These are phyloP conservation scores for Noctua janthina DNA, from an alignment of 2,888 invertebrate genomes.

Conservation along the genomic window DNA sequence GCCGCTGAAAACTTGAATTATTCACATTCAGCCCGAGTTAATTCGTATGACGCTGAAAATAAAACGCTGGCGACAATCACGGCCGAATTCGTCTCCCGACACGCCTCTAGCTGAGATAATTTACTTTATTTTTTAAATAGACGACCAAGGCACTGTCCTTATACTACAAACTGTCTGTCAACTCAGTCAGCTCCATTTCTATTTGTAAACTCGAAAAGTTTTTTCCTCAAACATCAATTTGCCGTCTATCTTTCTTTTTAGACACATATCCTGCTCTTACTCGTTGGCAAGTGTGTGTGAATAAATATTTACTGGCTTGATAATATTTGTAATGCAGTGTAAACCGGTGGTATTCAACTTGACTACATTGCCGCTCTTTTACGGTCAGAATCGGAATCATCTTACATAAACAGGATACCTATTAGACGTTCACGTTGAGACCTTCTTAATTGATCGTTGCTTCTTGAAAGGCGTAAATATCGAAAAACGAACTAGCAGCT, in stretches of 20 bases:
- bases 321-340: conserved; percentile 39
- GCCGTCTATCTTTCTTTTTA: conserved; percentile 6
- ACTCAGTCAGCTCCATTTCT: conserved; percentile 18
- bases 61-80: conserved; percentile 69
- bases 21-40: conserved; percentile 67
- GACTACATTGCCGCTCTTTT: conserved; percentile 44
- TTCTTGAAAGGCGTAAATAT: conserved; percentile 37
- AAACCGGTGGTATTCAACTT: conserved; percentile 45
- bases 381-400: conserved; percentile 62
- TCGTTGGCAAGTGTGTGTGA: conserved; percentile 10
- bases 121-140: conserved; percentile 58
- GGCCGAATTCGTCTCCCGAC: conserved; percentile 58
- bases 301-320: conserved; percentile 50
- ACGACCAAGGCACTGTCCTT: conserved; percentile 38
- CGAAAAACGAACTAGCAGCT: conserved; percentile 44
- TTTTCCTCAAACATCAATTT: conserved; percentile 5
- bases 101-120: conserved; percentile 59
- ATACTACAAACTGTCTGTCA: conserved; percentile 30
- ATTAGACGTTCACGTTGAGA: conserved; percentile 47
- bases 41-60: conserved; percentile 80
- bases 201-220: conserved; percentile 23
- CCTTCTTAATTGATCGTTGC: conserved; percentile 36
- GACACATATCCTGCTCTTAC: conserved; percentile 20
- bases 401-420: conserved; percentile 72
- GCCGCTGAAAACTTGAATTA: conserved; percentile 54